Evolutionary conservation across 1,140 invertebrate species (phyloP).

Genomic region (Nasonia giraulti): DNA sequence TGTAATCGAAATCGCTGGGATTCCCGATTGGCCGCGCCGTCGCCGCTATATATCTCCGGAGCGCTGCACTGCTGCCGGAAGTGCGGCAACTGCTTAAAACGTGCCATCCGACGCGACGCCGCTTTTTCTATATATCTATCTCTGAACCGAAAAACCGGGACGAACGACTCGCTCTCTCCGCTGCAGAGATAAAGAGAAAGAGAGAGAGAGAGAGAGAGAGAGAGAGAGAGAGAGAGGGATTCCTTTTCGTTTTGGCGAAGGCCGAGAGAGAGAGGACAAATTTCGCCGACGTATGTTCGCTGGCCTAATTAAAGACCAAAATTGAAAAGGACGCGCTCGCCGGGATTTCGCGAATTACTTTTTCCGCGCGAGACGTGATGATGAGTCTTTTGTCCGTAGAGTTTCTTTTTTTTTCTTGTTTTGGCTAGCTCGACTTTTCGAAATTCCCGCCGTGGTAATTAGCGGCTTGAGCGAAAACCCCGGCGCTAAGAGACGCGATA

Average conservation of each 20-base stretch:
- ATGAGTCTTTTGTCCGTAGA: neutral
- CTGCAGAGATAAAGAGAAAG: neutral
- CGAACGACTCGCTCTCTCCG: neutral
- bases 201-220: neutral
- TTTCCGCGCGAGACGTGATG: neutral
- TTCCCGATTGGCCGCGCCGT: constrained; percentile 56
- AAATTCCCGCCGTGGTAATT: too few species aligned
- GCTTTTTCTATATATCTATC: too few species aligned
- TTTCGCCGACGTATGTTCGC: neutral
- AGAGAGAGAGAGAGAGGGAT: neutral
- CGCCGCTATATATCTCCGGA: neutral
- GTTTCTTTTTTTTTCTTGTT: neutral
- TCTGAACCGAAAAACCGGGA: neutral
- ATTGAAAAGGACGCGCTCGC: neutral
- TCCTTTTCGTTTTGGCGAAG: neutral
- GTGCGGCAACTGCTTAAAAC: constrained; percentile 27
- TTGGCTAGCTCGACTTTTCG: too few species aligned
- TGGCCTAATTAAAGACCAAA: neutral
- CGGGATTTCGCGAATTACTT: neutral
- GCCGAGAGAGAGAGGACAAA: neutral
- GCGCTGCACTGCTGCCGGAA: neutral
- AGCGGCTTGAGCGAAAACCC: neutral
- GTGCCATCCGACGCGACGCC: neutral
- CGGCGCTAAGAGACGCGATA: neutral
- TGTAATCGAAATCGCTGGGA: constrained; percentile 64